These are phyloP conservation scores for Polydesmus complanatus DNA, from an alignment of 2,888 invertebrate genomes.

Conservation along the genomic window DNA sequence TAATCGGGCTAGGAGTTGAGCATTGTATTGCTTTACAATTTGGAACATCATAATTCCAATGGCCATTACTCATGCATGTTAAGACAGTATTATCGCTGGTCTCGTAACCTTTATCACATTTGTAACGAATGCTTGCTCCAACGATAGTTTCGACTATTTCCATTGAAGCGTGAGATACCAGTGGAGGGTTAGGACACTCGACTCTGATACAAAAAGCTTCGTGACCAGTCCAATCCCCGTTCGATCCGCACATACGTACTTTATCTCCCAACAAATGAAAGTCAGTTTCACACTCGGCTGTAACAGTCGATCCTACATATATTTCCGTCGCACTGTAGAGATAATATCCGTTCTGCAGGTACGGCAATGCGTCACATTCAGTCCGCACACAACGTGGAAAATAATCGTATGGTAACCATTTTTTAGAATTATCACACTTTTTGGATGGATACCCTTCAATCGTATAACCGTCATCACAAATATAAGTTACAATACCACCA, in stretches of 20 bases:
- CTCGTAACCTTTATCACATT: conserved; percentile 16
- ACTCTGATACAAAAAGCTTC: conserved; percentile 6
- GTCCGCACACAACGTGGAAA: conserved; percentile 18
- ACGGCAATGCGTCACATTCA: conserved; percentile 12
- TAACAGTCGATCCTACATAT: neutral
- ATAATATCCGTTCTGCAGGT: neutral
- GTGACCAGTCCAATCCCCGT: conserved; percentile 14
- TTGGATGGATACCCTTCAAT: conserved; percentile 15
- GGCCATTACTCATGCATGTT: conserved; percentile 15
- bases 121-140: conserved; percentile 17
- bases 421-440: conserved; percentile 17
- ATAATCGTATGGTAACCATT: conserved; percentile 15
- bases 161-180: neutral
- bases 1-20: neutral
- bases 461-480: conserved; percentile 20
- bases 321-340: neutral
- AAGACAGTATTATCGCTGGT: conserved; percentile 15
- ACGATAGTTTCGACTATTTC: conserved; percentile 5
- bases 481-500: conserved; percentile 19
- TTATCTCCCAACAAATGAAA: conserved; percentile 2
- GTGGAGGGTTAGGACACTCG: conserved; percentile 5
- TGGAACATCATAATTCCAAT: conserved; percentile 13
- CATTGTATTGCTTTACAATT: conserved; percentile 11
- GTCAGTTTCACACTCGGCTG: conserved; percentile 8
- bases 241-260: conserved; percentile 2